Base-by-base conservation (phyloP, 2,797 vertebrate species). In the Hemitrygon akajei region DNA sequence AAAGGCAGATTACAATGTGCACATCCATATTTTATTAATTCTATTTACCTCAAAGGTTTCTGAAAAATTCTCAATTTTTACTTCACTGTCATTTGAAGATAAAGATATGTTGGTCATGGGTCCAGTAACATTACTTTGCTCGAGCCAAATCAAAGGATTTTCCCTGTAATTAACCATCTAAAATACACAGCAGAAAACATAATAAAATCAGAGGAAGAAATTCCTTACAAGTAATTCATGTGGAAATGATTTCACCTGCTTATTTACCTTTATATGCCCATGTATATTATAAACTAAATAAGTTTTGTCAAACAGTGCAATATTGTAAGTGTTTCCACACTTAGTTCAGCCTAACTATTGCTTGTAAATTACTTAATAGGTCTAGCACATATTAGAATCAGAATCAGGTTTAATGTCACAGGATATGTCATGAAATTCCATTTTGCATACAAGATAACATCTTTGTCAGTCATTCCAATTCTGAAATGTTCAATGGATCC, bases 161-260 rank as follows among this genome's bases (percentile, higher is more conserved):
- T 89, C 86, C 7, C 58, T 89, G 66, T 34, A 89, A 89, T 89
- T 89, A 34, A 89, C 30, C 86, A 89, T 89, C 86, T 89, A n/a
- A 63, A 79, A 66, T 60, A 18, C 5, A n/a, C 30, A 89, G 10
- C 16, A 34, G 16, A n/a, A 60, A 34, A 87, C n/a, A n/a, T 4
- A 87, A 66, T 34, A 89, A 89, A 63, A 18, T 22, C 86, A 37
- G 18, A 89, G 76, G 11, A 30, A 77, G 84, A 9, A 89, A 66
- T 89, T 87, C 18, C 1, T 66, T 37, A 37, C 25, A 7, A 87
- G 60, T 60, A 87, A 60, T 86, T 86, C 82, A 47, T 47, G 4
- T 47, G 9, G 63, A 14, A 18, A 79, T 66, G 30, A 7, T 69
- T 34, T 66, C 60, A 20, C 60, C 60, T 34, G 20, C n/a, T n/a